Percentiles rank a stretch among this genome's conserved stretches.
phyloP scores from a whole-genome alignment of 2,888 invertebrate genomes.

The Rosalia funebris region DNA sequence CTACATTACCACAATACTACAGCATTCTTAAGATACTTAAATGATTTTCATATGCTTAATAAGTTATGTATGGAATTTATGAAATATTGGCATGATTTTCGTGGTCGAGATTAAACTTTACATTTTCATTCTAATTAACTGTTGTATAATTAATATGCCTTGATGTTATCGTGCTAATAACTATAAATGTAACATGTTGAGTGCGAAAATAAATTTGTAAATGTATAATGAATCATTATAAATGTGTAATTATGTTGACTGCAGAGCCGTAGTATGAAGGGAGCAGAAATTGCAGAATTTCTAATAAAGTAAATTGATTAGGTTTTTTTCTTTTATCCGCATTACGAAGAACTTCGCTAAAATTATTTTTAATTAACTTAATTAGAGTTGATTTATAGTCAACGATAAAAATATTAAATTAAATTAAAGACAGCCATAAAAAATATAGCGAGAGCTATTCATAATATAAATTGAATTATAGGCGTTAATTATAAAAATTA shows the following conservation, averaged over 20 bases:
- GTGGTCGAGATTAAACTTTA: slow-evolving; percentile 3
- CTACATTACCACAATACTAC: no score
- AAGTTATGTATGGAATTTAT: slow-evolving; percentile 10
- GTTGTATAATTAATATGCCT: slow-evolving; percentile 40
- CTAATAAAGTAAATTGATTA: slow-evolving; percentile 62
- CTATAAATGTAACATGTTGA: slow-evolving; percentile 25
- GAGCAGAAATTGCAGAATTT: slow-evolving; percentile 49
- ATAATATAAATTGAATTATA: slow-evolving; percentile 39
- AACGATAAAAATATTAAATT: slow-evolving; percentile 64
- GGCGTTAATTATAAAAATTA: slow-evolving; percentile 45
- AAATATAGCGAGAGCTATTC: slow-evolving; percentile 49
- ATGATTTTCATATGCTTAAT: slow-evolving; percentile 9
- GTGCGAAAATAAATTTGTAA: slow-evolving; percentile 31
- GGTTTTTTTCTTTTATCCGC: slow-evolving; percentile 56
- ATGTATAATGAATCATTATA: slow-evolving; percentile 34
- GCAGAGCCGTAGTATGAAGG: slow-evolving; percentile 32
- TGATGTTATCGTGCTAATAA: slow-evolving; percentile 43
- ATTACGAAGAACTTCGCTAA: slow-evolving; percentile 59
- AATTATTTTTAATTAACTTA: slow-evolving; percentile 64
- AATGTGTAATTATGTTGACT: slow-evolving; percentile 41
- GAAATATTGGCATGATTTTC: background rate
- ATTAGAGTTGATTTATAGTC: slow-evolving; percentile 64
- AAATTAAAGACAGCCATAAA: slow-evolving; percentile 63
- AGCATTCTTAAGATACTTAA: no score
- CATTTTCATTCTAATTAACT: slow-evolving; percentile 38